Conservation (phyloP, 2,113 vertebrate genomes). For the Lepus timidus region DNA sequence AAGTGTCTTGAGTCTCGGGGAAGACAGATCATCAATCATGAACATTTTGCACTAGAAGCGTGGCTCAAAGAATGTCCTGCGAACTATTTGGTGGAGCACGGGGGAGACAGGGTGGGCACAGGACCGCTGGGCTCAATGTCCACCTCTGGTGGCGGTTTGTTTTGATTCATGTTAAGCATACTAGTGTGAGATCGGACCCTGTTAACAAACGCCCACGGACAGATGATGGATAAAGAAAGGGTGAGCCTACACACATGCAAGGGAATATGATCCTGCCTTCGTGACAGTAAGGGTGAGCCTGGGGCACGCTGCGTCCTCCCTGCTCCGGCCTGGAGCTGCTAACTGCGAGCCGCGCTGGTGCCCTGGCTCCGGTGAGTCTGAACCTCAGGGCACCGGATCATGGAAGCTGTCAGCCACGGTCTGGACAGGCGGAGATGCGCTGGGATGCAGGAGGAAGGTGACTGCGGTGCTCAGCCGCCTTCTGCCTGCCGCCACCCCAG, state of each 20-base stretch:
- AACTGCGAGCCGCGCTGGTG: too few species aligned
- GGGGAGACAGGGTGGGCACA: background rate
- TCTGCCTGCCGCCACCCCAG: too few species aligned
- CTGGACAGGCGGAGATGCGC: too few species aligned
- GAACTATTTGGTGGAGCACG: background rate
- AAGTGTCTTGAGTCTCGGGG: constrained; percentile 2
- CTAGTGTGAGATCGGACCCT: background rate
- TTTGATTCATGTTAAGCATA: background rate
- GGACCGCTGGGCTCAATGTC: too few species aligned
- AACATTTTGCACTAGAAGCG: background rate
- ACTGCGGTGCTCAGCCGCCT: too few species aligned
- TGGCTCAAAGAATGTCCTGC: background rate
- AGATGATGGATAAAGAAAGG: background rate
- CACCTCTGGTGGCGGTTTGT: background rate
- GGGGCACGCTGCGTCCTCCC: background rate
- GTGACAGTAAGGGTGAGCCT: background rate
- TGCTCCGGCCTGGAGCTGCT: too few species aligned
- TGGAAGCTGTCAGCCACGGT: too few species aligned
- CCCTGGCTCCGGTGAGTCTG: too few species aligned
- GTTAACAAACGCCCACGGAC: background rate
- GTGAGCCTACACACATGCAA: too few species aligned
- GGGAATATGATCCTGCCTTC: background rate
- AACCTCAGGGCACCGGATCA: too few species aligned
- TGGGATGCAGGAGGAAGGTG: too few species aligned
- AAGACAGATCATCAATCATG: background rate